Evolutionary conservation across 2,888 invertebrate genomes (phyloP), one percentile per base, ranked within the genome.

Genomic region (Xylota sylvarum): DNA sequence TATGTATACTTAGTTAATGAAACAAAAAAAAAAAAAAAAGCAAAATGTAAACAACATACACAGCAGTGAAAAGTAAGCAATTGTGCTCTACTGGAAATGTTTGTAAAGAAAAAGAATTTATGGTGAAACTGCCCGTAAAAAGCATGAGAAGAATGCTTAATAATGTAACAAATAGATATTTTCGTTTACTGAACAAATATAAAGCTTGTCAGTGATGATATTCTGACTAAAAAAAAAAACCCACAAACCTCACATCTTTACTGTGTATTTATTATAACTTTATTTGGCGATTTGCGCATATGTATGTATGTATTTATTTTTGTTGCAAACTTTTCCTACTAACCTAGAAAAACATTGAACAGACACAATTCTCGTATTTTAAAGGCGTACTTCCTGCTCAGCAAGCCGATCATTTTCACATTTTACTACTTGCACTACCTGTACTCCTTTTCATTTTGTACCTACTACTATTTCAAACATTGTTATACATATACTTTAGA

Each of bases 151-250:
- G n/a, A 43, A 12, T n/a, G 30, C 9, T 14, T 23, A 35, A 37
- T 56, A 48, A 62, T 78, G 78, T 78, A 78, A 62, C 27, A 40
- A 30, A 14, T 50, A 17, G 17, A 46, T 5, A 55, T 19, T 70
- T 43, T 27, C 35, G 9, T 40, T 55, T 48, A 52, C 43, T 23
- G 52, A 62, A 60, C 65, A 70, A 60, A 78, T 78, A 78, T 62
- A 70, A 23, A 78, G 9, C 62, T 46, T 62, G 70, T 62, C 69
- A 78, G 70, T 65, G 80, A 9, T 50, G 50, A 62, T 62, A 60
- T 72, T 72, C 72, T 83, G 67, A 83, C 70, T 43, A 72, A 86
- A 88, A 89, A 89, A 81, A 85, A 90, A 35, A 35, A 35, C 35
- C 6, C 35, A 37, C 30, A 35, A 67, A 43, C 5, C 46, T 35